Conservation (phyloP, 2,797 vertebrate species). For the Cuniculus paca region DNA sequence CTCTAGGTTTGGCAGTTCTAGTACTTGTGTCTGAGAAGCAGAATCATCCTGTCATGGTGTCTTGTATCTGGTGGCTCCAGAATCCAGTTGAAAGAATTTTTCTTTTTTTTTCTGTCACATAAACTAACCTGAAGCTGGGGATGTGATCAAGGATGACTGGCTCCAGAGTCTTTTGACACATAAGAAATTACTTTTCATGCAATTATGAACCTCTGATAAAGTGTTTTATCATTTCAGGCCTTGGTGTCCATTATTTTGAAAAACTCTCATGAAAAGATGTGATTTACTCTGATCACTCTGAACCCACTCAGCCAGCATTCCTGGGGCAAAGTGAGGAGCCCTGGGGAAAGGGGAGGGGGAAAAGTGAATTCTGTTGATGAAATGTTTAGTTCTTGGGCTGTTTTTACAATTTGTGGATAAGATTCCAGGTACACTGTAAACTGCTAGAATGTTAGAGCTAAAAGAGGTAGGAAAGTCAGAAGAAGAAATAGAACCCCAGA, state of each 20-base stretch:
- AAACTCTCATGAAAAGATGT: background rate
- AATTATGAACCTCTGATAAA: background rate
- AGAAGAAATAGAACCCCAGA: background rate
- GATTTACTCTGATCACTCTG: background rate
- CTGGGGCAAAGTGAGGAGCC: background rate
- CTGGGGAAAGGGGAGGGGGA: background rate
- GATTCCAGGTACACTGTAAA: background rate
- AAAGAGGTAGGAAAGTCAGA: background rate
- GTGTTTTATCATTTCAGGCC: background rate
- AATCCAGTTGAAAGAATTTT: background rate
- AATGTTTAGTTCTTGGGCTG: conserved; percentile 4
- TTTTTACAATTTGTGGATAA: background rate
- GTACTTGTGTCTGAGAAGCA: background rate
- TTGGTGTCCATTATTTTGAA: background rate
- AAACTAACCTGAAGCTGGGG: background rate
- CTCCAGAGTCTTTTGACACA: background rate
- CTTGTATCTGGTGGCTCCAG: background rate
- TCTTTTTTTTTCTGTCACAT: background rate
- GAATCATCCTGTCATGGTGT: background rate
- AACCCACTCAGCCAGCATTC: conserved; percentile 9
- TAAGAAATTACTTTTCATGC: background rate
- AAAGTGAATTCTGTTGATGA: background rate
- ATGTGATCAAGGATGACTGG: background rate
- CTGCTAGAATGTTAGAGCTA: background rate
- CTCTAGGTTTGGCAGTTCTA: background rate